These are phyloP conservation scores for Neosilurus mollespiculum DNA, from an alignment of 2,797 vertebrate genomes.

Conservation along the genomic window DNA sequence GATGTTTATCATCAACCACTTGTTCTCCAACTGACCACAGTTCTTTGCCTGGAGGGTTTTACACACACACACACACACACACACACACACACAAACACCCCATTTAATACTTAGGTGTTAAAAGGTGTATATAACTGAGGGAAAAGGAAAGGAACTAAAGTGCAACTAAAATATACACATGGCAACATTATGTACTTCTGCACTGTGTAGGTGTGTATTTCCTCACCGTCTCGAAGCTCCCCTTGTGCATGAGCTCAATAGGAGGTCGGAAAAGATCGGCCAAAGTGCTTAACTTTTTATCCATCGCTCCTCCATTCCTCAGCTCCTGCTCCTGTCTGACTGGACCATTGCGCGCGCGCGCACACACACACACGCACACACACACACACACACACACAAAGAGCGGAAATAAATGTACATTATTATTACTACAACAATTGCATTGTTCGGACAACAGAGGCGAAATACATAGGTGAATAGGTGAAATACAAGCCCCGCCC, in stretches of 20 bases:
- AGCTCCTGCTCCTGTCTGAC: constrained; percentile 98
- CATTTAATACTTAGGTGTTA: background rate
- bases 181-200: background rate
- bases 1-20: constrained; percentile 99
- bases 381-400: constrained; percentile 6
- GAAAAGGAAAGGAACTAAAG: background rate
- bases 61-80: background rate
- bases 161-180: background rate
- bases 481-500: background rate
- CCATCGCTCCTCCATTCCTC: constrained; percentile 92
- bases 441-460: too few species aligned
- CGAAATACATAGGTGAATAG: background rate
- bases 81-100: background rate
- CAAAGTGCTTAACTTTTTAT: constrained; percentile 97
- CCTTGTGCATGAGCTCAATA: constrained; percentile 99
- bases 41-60: constrained; percentile 86
- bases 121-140: background rate
- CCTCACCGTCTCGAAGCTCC: constrained; percentile 98
- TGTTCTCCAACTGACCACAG: constrained; percentile 95
- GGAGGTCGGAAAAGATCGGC: constrained; percentile 98
- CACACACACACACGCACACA: constrained; percentile 8
- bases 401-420: too few species aligned
- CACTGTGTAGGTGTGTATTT: background rate
- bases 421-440: too few species aligned
- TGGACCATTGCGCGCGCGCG: constrained; percentile 55